These are phyloP conservation scores for Thumatha senex DNA, from an alignment of 2,888 invertebrate species.

Conservation along the genomic window DNA sequence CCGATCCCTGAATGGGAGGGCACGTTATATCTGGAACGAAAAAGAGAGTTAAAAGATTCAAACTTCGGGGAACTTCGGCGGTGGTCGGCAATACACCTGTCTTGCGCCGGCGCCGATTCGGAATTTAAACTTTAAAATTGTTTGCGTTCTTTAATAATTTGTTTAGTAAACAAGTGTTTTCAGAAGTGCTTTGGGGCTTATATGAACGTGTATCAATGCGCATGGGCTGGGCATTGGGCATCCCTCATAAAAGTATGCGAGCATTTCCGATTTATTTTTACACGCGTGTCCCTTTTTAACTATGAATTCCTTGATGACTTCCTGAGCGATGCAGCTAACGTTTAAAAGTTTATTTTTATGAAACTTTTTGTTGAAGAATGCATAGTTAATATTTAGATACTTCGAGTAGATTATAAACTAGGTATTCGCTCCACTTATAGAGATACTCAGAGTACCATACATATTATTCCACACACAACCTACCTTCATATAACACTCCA, in stretches of 20 bases:
- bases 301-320: constrained; percentile 9
- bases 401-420: no score
- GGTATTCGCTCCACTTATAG: no score
- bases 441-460: no score
- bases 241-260: constrained; percentile 6
- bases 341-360: constrained; percentile 9
- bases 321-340: constrained; percentile 9
- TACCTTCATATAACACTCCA: no score
- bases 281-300: background rate
- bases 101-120: constrained; percentile 29
- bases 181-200: constrained; percentile 3
- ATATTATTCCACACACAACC: no score
- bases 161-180: constrained; percentile 16
- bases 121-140: constrained; percentile 23
- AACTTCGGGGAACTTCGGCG: constrained; percentile 32
- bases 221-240: background rate
- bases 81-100: constrained; percentile 34
- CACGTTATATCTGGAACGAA: constrained; percentile 54
- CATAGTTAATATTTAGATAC: background rate
- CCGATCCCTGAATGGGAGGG: constrained; percentile 56
- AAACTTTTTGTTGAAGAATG: background rate
- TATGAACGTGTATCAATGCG: constrained; percentile 4
- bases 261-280: constrained; percentile 9
- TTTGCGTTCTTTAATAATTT: constrained; percentile 25
- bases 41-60: constrained; percentile 43